Evolutionary conservation across 2,113 vertebrate species (phyloP).

Genomic region (Lampris incognitus): DNA sequence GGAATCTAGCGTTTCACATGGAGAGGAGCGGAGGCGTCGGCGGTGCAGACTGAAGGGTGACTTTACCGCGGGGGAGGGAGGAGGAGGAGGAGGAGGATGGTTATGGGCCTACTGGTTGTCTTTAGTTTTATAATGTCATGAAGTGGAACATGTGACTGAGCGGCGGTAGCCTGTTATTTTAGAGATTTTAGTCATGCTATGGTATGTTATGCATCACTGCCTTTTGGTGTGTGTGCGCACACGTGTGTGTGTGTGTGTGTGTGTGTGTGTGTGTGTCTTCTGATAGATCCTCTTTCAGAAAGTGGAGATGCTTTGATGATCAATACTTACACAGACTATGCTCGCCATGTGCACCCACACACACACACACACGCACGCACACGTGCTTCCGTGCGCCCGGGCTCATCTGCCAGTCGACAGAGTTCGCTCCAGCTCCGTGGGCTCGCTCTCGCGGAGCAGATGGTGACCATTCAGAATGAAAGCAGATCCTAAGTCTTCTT

Average conservation of each 20-base stretch:
- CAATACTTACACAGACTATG: slow-evolving; percentile 66
- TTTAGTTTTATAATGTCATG: neutral
- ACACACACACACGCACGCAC: neutral
- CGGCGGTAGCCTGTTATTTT: slow-evolving; percentile 44
- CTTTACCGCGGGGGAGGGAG: slow-evolving; percentile 38
- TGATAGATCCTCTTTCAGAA: slow-evolving; percentile 75
- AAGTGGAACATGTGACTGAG: slow-evolving; percentile 39
- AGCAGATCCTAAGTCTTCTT: slow-evolving; percentile 76
- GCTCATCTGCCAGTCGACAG: slow-evolving; percentile 75
- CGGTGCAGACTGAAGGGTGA: slow-evolving; percentile 27
- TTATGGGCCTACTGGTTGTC: slow-evolving; percentile 26
- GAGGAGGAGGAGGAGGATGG: too few relatives aligned
- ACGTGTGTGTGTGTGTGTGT: slow-evolving; percentile 56
- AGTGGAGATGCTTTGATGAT: slow-evolving; percentile 71
- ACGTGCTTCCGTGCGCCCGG: slow-evolving; percentile 48
- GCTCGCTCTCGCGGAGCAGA: slow-evolving; percentile 74
- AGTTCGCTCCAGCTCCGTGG: slow-evolving; percentile 63
- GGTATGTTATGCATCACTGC: slow-evolving; percentile 26
- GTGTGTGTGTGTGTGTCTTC: slow-evolving; percentile 56
- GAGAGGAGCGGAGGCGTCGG: too few relatives aligned
- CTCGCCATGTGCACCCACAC: slow-evolving; percentile 22
- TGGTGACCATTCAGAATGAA: slow-evolving; percentile 79
- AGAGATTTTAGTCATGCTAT: slow-evolving; percentile 33
- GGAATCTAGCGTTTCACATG: too few relatives aligned
- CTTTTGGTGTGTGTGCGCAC: slow-evolving; percentile 16